A percentile compares a stretch with the other conserved stretches of the same genome.
Conservation (phyloP, 1,140 invertebrate genomes). For the Eumeta japonica region DNA sequence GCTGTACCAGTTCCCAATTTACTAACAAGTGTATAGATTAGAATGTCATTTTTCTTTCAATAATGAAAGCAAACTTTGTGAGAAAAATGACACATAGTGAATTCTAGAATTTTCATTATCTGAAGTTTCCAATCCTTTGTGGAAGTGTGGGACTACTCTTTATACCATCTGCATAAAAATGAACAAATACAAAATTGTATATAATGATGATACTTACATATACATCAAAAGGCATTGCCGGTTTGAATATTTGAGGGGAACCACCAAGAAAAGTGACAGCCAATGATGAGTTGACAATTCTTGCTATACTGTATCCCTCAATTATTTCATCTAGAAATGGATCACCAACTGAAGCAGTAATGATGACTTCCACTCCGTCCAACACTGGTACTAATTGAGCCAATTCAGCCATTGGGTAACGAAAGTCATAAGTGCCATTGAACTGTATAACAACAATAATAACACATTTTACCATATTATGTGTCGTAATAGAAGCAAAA, state of each 20-base stretch:
- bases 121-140: too few species aligned
- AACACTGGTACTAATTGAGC: slow-evolving; percentile 64
- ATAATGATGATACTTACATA: slow-evolving; percentile 63
- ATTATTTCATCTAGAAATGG: slow-evolving; percentile 83
- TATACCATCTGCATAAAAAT: not conserved
- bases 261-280: slow-evolving; percentile 83
- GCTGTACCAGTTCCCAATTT: too few species aligned
- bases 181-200: slow-evolving; percentile 6
- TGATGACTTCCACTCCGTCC: slow-evolving; percentile 81
- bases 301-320: slow-evolving; percentile 81
- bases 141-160: not conserved
- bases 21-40: too few species aligned
- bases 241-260: slow-evolving; percentile 90
- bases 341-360: slow-evolving; percentile 87
- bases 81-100: not conserved
- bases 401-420: slow-evolving; percentile 80
- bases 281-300: slow-evolving; percentile 84
- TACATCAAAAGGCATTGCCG: slow-evolving; percentile 80
- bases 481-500: slow-evolving; percentile 63
- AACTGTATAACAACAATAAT: slow-evolving; percentile 62
- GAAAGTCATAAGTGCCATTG: slow-evolving; percentile 81
- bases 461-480: slow-evolving; percentile 46
- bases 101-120: too few species aligned
- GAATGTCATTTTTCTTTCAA: too few species aligned
- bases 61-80: too few species aligned